These are phyloP conservation scores for Brachionus rubens DNA, from an alignment of 1,140 invertebrate genomes.

Conservation along the genomic window DNA sequence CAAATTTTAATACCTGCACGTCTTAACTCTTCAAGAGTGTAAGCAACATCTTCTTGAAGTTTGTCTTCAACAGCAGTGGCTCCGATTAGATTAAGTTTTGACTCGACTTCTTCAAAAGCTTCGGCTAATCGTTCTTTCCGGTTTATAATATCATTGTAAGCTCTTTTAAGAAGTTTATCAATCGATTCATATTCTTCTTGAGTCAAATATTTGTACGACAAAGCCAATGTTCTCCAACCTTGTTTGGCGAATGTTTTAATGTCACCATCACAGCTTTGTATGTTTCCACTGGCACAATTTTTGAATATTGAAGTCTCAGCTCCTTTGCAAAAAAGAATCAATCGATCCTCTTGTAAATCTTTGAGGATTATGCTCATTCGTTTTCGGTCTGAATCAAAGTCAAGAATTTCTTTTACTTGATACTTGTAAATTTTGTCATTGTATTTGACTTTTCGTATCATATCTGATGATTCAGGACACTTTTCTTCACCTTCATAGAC, in stretches of 20 bases:
- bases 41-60: slow-evolving; percentile 76
- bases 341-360: neutral
- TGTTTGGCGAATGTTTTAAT: slow-evolving; percentile 23
- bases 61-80: slow-evolving; percentile 82
- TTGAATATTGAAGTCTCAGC: slow-evolving; percentile 29
- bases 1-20: slow-evolving; percentile 82
- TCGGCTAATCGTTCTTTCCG: neutral
- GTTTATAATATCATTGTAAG: neutral
- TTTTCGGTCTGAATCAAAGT: slow-evolving; percentile 98
- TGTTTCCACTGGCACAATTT: neutral
- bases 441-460: slow-evolving; percentile 57
- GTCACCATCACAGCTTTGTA: neutral
- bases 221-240: slow-evolving; percentile 24
- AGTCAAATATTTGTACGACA: slow-evolving; percentile 8
- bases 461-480: neutral
- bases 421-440: slow-evolving; percentile 67
- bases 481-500: slow-evolving; percentile 9
- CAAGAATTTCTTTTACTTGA: slow-evolving; percentile 91
- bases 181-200: neutral
- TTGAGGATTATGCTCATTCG: slow-evolving; percentile 69
- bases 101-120: slow-evolving; percentile 46
- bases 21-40: slow-evolving; percentile 76
- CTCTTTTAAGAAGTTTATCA: neutral
- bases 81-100: slow-evolving; percentile 52
- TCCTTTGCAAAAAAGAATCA: slow-evolving; percentile 40